Evolutionary conservation across 2,113 vertebrate genomes (phyloP), one percentile per base, ranked within the genome.

Genomic region (Xenopus laevis): DNA sequence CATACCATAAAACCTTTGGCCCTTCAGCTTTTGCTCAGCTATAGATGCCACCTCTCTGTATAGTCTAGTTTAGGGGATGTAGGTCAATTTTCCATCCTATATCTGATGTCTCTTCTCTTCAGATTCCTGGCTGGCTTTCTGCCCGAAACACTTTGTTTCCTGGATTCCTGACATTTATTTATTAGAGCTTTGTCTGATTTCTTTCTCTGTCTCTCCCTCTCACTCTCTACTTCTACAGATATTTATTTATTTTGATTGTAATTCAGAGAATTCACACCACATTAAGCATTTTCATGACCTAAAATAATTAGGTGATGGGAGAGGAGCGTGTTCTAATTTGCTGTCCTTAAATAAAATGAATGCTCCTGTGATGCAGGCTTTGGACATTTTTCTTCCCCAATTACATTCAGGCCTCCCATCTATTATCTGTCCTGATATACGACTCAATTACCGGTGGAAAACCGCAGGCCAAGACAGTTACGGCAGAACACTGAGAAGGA

Each of bases 251-350:
- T 46, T 79, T 83, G 84, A 88, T 83, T 71, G 78, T 83, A 78
- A 82, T 69, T 67, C 81, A 79, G 83, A 85, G 87, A 83, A 87
- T 91, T 91, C 89, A 92, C 90, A 92, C 86, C 86, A 88, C 90
- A 92, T 92, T 92, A 92, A 91, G 88, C 90, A 91, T 88, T 91
- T 89, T 89, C 88, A 90, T 92, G 91, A 92, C 90, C 87, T 88
- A 90, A 89, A 89, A 92, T 92, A 92, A 92, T 92, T 91, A 91
- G 91, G 88, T 87, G 50, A 88, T 88, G 89, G 86, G 89, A 91
- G 89, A 87, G 84, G 82, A 50, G 84, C 88, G 88, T 83, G 83
- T 81, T 85, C 90, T 91, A 88, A 89, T 92, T 91, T 89, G 85
- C 88, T 89, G 89, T 92, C 89, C 86, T 87, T 86, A 90, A 86